Evolutionary conservation across 2,797 vertebrate species (phyloP).

Genomic region (Heliangelus exortis): DNA sequence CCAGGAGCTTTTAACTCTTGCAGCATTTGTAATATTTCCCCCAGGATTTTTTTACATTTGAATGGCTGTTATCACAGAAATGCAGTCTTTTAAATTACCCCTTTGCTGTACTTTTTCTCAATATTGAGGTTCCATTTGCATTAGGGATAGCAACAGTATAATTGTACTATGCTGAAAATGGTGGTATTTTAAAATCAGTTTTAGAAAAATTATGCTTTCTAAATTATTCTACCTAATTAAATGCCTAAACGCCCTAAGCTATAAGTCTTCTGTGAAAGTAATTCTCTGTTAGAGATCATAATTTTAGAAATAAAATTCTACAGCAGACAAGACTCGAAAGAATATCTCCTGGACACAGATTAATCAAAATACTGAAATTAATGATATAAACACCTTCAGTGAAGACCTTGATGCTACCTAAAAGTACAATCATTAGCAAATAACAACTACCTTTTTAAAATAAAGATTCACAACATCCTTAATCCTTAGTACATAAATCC

Average conservation of each 20-base stretch:
- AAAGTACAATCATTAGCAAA: background rate
- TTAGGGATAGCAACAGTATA: background rate
- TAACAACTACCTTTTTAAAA: background rate
- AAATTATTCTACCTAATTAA: background rate
- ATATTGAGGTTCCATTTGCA: fast-evolving
- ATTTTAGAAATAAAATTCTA: background rate
- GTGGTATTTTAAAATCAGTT: background rate
- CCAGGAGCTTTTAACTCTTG: background rate
- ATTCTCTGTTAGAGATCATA: background rate
- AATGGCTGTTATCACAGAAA: background rate
- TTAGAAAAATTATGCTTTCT: background rate
- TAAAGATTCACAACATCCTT: background rate
- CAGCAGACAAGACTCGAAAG: background rate
- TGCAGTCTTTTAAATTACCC: background rate
- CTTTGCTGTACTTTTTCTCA: background rate
- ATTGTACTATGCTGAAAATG: background rate
- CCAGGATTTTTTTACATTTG: background rate
- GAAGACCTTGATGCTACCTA: background rate
- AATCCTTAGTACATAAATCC: background rate
- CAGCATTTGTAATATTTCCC: background rate
- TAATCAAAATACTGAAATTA: background rate
- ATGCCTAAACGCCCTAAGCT: background rate
- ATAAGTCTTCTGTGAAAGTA: background rate
- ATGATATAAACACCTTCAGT: background rate
- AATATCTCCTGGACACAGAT: background rate